phyloP scores from a whole-genome alignment of 2,797 vertebrate species.

The Tapera naevia region DNA sequence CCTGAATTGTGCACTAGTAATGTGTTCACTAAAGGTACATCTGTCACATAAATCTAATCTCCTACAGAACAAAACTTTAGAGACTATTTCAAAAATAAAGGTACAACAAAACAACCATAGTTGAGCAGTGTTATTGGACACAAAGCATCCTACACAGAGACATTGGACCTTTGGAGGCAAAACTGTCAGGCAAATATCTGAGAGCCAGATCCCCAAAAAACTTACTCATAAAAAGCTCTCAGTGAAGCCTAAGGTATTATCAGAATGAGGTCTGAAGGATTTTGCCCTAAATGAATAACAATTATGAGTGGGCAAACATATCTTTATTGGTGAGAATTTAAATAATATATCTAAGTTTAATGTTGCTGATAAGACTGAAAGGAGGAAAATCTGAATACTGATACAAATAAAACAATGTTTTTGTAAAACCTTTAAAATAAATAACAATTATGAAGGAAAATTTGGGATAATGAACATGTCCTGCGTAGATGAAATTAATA shows the following conservation, averaged over 20 bases:
- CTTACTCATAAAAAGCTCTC: constrained; percentile 42
- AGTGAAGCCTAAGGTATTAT: constrained; percentile 52
- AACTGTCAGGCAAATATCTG: constrained; percentile 52
- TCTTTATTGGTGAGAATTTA: neutral
- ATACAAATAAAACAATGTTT: neutral
- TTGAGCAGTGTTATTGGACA: constrained; percentile 30
- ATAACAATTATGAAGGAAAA: neutral
- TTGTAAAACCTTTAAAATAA: constrained; percentile 28
- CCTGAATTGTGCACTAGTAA: constrained; percentile 34
- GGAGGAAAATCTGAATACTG: neutral
- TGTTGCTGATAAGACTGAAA: neutral
- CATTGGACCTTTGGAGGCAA: constrained; percentile 52
- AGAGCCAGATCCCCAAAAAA: constrained; percentile 60
- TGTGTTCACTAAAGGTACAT: neutral
- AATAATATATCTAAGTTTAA: neutral
- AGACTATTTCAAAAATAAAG: constrained; percentile 3
- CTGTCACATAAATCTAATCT: constrained; percentile 20
- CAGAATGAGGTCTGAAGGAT: constrained; percentile 62
- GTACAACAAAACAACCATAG: constrained; percentile 17
- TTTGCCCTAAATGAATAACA: constrained; percentile 18
- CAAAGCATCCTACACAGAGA: constrained; percentile 43
- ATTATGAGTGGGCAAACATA: neutral
- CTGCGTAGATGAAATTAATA: constrained; percentile 4
- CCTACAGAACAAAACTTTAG: constrained; percentile 38
- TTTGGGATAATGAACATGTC: neutral